Evolutionary conservation across 2,888 invertebrate genomes (phyloP).

Genomic region (Torymus texanus): DNA sequence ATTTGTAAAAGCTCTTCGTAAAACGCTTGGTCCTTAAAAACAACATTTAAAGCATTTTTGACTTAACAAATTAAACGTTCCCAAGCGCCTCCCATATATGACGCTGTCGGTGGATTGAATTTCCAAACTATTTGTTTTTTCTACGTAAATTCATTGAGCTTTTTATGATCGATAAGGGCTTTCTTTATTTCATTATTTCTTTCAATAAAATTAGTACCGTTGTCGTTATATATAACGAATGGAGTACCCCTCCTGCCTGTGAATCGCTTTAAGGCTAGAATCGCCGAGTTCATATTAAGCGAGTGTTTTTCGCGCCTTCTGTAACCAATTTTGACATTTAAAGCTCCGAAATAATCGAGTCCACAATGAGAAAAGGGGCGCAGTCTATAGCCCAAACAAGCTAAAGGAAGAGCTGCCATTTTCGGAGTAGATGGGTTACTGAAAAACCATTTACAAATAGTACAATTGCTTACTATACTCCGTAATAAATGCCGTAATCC

Average conservation of each 20-base stretch:
- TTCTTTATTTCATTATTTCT: background rate
- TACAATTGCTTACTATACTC: too few relatives aligned
- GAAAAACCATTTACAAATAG: background rate
- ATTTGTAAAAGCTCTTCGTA: background rate
- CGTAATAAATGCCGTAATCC: too few relatives aligned
- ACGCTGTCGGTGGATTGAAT: background rate
- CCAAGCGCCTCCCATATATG: constrained; percentile 21
- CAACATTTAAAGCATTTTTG: background rate
- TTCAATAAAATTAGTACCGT: constrained; percentile 25
- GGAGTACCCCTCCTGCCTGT: background rate
- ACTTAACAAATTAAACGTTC: background rate
- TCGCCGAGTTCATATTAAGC: constrained; percentile 4
- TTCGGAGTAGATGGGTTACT: constrained; percentile 6
- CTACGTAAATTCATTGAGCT: background rate
- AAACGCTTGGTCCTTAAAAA: background rate
- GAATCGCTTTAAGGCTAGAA: constrained; percentile 1
- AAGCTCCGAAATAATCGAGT: constrained; percentile 23
- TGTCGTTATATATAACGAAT: constrained; percentile 3
- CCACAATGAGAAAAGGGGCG: constrained; percentile 12
- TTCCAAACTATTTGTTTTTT: background rate
- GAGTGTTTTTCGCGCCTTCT: constrained; percentile 13
- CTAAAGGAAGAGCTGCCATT: constrained; percentile 16
- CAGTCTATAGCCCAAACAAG: background rate
- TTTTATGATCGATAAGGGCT: background rate
- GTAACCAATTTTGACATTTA: constrained; percentile 9